Percentiles rank a stretch among this genome's conserved stretches.
These are phyloP conservation scores for Tragelaphus scriptus DNA, from an alignment of 2,113 vertebrate genomes.

Conservation along the genomic window DNA sequence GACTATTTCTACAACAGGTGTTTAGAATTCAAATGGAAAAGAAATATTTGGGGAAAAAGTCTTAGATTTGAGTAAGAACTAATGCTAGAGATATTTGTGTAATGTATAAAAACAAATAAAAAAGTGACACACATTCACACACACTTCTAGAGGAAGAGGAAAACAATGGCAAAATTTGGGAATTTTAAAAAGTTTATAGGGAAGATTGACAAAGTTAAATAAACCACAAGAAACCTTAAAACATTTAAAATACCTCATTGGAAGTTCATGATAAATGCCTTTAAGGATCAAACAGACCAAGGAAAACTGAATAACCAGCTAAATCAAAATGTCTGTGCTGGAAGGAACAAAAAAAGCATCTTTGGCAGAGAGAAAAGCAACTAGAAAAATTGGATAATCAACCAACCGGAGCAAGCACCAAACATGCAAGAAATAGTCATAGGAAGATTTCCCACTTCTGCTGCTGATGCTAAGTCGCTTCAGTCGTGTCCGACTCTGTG, in stretches of 20 bases:
- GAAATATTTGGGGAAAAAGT: not conserved
- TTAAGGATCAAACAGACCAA: not conserved
- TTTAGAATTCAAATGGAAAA: constrained; percentile 5
- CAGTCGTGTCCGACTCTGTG: too few species aligned
- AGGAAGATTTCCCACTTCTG: not conserved
- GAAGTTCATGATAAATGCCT: constrained; percentile 3
- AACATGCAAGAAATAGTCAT: not conserved
- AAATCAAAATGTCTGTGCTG: not conserved
- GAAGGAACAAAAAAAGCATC: not conserved
- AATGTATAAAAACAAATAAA: not conserved
- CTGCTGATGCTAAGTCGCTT: too few species aligned
- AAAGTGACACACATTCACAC: not conserved
- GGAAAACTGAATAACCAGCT: not conserved
- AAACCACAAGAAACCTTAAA: not conserved
- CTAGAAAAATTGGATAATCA: not conserved
- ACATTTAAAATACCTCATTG: not conserved
- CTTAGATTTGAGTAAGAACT: not conserved
- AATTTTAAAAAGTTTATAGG: not conserved
- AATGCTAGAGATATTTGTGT: not conserved
- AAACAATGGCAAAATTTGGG: not conserved
- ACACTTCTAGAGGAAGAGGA: not conserved
- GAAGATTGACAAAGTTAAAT: not conserved
- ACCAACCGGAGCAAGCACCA: not conserved
- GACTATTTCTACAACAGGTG: not conserved
- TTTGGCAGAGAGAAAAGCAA: not conserved